These are phyloP conservation scores for Conus canariensis DNA, from an alignment of 2,888 invertebrate species.

Conservation along the genomic window DNA sequence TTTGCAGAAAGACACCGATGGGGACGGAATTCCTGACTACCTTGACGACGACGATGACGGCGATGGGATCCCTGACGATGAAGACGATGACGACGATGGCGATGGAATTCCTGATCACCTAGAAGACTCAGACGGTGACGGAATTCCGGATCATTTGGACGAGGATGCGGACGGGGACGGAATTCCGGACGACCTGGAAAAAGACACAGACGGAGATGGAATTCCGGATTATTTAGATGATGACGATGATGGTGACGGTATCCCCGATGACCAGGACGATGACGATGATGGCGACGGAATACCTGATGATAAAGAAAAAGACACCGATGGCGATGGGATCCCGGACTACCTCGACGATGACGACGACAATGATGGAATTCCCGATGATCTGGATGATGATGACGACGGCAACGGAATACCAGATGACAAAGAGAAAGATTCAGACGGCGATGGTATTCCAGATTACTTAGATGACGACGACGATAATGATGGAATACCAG, in stretches of 20 bases:
- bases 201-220: slow-evolving; percentile 69
- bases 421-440: slow-evolving; percentile 65
- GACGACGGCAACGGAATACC: slow-evolving; percentile 72
- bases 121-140: slow-evolving; percentile 66
- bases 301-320: slow-evolving; percentile 62
- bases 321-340: slow-evolving; percentile 69
- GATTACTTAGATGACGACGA: slow-evolving; percentile 64
- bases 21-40: slow-evolving; percentile 73
- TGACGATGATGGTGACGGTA: slow-evolving; percentile 68
- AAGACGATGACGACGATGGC: slow-evolving; percentile 59
- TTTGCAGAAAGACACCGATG: slow-evolving; percentile 63
- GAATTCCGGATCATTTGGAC: slow-evolving; percentile 65
- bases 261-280: slow-evolving; percentile 63
- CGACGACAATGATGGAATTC: slow-evolving; percentile 70
- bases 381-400: slow-evolving; percentile 62
- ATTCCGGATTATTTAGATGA: slow-evolving; percentile 62
- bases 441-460: slow-evolving; percentile 71
- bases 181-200: slow-evolving; percentile 57
- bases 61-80: slow-evolving; percentile 70
- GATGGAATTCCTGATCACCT: slow-evolving; percentile 61
- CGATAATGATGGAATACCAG: slow-evolving; percentile 73
- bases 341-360: slow-evolving; percentile 67
- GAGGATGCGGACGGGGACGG: slow-evolving; percentile 66
- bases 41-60: slow-evolving; percentile 66
- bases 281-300: slow-evolving; percentile 71